phyloP scores from a whole-genome alignment of 2,888 invertebrate genomes.

The Sminthurides aquaticus region DNA sequence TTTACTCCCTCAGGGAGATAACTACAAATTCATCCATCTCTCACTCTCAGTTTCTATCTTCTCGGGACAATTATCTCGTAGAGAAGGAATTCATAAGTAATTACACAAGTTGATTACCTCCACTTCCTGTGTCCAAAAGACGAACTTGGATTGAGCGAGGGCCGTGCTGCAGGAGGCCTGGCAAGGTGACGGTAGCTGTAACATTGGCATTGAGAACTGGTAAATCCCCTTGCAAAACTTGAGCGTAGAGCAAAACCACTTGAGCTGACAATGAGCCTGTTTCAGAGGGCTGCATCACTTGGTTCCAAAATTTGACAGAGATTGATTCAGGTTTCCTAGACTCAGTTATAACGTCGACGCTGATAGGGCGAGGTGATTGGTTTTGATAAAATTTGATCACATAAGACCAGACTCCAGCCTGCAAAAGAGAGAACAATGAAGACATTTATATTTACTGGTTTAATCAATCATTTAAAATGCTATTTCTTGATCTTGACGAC shows the following conservation, averaged over 20 bases:
- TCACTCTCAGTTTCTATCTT: too few species aligned
- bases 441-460: not conserved
- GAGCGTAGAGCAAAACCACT: slow-evolving; percentile 43
- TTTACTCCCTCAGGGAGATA: not conserved
- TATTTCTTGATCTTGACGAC: too few species aligned
- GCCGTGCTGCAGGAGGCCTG: slow-evolving; percentile 35
- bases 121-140: slow-evolving; percentile 41
- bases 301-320: slow-evolving; percentile 43
- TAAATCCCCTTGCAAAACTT: slow-evolving; percentile 44
- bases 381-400: slow-evolving; percentile 41
- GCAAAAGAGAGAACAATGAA: slow-evolving; percentile 11
- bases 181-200: slow-evolving; percentile 42
- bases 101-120: slow-evolving; percentile 28
- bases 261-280: slow-evolving; percentile 21
- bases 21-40: not conserved
- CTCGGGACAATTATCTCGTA: not conserved
- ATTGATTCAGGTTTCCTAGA: slow-evolving; percentile 40
- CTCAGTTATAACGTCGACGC: slow-evolving; percentile 42
- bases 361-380: slow-evolving; percentile 36
- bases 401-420: slow-evolving; percentile 43
- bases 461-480: slow-evolving; percentile 13
- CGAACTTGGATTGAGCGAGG: slow-evolving; percentile 38
- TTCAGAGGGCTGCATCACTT: slow-evolving; percentile 34
- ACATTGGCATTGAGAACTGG: slow-evolving; percentile 45
- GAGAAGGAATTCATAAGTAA: not conserved